Evolutionary conservation across 2,113 vertebrate genomes (phyloP).

Genomic region (Austrofundulus limnaeus): DNA sequence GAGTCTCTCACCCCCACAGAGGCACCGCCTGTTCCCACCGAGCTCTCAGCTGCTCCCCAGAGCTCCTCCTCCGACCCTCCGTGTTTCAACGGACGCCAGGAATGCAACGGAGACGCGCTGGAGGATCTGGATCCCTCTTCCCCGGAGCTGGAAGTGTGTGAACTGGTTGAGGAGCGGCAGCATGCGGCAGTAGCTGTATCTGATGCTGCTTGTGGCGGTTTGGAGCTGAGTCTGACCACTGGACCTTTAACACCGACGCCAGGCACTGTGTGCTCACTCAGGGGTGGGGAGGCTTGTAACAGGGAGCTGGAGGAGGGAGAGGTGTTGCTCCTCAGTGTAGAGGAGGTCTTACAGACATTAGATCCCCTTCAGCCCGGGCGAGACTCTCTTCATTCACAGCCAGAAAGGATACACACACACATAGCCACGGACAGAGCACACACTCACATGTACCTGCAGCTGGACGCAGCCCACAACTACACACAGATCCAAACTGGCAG

Average conservation of each 20-base stretch:
- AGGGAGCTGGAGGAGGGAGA: slow-evolving; percentile 79
- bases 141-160: slow-evolving; percentile 82
- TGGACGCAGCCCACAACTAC: slow-evolving; percentile 71
- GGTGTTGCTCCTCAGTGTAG: slow-evolving; percentile 90
- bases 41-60: slow-evolving; percentile 84
- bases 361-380: slow-evolving; percentile 67
- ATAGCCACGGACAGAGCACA: slow-evolving; percentile 59
- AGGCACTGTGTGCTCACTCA: slow-evolving; percentile 86
- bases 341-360: slow-evolving; percentile 88
- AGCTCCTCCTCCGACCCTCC: slow-evolving; percentile 73
- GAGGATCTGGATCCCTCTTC: slow-evolving; percentile 87
- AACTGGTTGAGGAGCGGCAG: slow-evolving; percentile 83
- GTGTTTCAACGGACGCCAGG: slow-evolving; percentile 85
- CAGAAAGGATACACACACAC: slow-evolving; percentile 59
- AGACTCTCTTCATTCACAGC: slow-evolving; percentile 54
- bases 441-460: slow-evolving; percentile 69
- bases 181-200: slow-evolving; percentile 79
- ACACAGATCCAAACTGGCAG: slow-evolving; percentile 70
- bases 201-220: slow-evolving; percentile 58
- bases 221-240: slow-evolving; percentile 81
- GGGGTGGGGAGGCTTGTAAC: slow-evolving; percentile 86
- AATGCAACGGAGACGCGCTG: slow-evolving; percentile 86
- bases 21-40: slow-evolving; percentile 81
- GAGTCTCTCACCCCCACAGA: slow-evolving; percentile 76
- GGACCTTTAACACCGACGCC: slow-evolving; percentile 77